These are phyloP conservation scores for Chelidonichthys spinosus DNA, from an alignment of 2,797 vertebrate species.

Conservation along the genomic window DNA sequence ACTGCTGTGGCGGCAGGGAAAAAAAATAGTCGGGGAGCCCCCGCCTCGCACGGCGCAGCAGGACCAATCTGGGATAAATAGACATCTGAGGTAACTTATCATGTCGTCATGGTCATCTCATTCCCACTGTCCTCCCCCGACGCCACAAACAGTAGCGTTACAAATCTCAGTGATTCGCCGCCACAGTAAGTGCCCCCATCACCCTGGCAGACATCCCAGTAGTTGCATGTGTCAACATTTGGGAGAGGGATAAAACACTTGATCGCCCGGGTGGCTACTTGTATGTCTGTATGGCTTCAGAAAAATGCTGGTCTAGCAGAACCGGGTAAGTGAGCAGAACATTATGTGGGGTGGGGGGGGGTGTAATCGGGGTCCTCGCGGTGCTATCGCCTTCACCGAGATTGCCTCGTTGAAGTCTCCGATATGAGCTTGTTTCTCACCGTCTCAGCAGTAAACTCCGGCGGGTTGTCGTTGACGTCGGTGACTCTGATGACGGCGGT, in stretches of 20 bases:
- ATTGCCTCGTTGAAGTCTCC: slow-evolving; percentile 24
- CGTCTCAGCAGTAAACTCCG: slow-evolving; percentile 94
- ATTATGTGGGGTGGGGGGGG: slow-evolving; percentile 40
- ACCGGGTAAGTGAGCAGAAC: slow-evolving; percentile 58
- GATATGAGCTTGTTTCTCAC: slow-evolving; percentile 83
- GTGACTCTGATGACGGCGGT: slow-evolving; percentile 95
- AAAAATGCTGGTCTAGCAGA: slow-evolving; percentile 75
- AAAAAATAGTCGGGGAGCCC: slow-evolving; percentile 34
- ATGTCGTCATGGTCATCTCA: slow-evolving; percentile 74
- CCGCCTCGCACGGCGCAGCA: slow-evolving; percentile 55
- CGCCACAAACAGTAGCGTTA: slow-evolving; percentile 69
- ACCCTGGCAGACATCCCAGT: slow-evolving; percentile 54
- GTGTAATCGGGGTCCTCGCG: slow-evolving; percentile 40
- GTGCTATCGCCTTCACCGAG: slow-evolving; percentile 7
- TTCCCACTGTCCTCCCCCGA: slow-evolving; percentile 63
- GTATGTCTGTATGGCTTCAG: slow-evolving; percentile 58
- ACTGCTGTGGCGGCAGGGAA: slow-evolving; percentile 68
- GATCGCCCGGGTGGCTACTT: slow-evolving; percentile 64
- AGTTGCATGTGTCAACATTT: slow-evolving; percentile 80
- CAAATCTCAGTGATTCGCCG: slow-evolving; percentile 70
- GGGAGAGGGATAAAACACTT: slow-evolving; percentile 65
- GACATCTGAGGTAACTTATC: slow-evolving; percentile 78
- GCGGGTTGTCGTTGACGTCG: slow-evolving; percentile 98
- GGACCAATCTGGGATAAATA: slow-evolving; percentile 72
- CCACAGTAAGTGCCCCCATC: slow-evolving; percentile 70